A percentile compares a stretch with the other conserved stretches of the same genome.
phyloP scores from a whole-genome alignment of 2,113 vertebrate genomes.

The Brachirus orientalis region DNA sequence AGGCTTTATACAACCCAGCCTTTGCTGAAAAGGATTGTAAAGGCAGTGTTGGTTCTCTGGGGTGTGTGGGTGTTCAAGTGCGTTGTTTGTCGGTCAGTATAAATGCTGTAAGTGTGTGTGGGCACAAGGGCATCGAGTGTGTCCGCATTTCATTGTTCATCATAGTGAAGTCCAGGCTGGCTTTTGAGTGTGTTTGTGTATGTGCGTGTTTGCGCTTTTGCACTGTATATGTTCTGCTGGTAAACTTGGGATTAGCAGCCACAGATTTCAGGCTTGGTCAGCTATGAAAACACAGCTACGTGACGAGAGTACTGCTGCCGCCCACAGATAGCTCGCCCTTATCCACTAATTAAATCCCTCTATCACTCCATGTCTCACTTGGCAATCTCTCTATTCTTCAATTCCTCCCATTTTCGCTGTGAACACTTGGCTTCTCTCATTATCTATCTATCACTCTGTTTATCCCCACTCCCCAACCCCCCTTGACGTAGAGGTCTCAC shows the following conservation, averaged over 20 bases:
- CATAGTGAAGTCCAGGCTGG: slow-evolving; percentile 15
- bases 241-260: slow-evolving; percentile 67
- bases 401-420: slow-evolving; percentile 54
- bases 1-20: slow-evolving; percentile 15
- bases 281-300: slow-evolving; percentile 76
- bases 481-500: slow-evolving; percentile 16
- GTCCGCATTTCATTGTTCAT: slow-evolving; percentile 44
- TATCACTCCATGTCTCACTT: slow-evolving; percentile 71
- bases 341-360: slow-evolving; percentile 80
- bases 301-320: slow-evolving; percentile 54
- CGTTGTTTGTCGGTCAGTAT: slow-evolving; percentile 64
- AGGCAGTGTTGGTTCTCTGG: slow-evolving; percentile 32
- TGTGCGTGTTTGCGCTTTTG: not conserved
- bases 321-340: slow-evolving; percentile 65
- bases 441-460: slow-evolving; percentile 65
- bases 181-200: slow-evolving; percentile 25
- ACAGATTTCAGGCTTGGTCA: slow-evolving; percentile 78
- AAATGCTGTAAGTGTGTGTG: slow-evolving; percentile 65
- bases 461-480: slow-evolving; percentile 27
- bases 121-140: slow-evolving; percentile 43
- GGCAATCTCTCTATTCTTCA: slow-evolving; percentile 70
- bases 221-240: slow-evolving; percentile 56
- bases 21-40: slow-evolving; percentile 34
- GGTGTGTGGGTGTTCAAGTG: slow-evolving; percentile 63
- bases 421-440: slow-evolving; percentile 66